A percentile compares a stretch with the other conserved stretches of the same genome.
These are phyloP conservation scores for Laterallus jamaicensis DNA, from an alignment of 2,113 vertebrate species.

Conservation along the genomic window DNA sequence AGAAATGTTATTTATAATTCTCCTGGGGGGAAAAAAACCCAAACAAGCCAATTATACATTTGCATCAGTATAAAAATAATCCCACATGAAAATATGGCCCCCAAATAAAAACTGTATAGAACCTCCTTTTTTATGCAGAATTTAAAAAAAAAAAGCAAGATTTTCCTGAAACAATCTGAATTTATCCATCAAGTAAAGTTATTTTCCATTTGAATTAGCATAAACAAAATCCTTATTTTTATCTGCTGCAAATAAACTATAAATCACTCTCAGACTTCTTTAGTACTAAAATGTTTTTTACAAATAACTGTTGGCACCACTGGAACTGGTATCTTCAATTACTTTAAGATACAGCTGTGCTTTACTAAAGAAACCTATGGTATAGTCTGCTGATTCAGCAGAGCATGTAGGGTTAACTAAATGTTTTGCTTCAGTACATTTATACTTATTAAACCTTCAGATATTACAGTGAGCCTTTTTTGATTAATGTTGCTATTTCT, in stretches of 20 bases:
- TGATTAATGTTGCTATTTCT: conserved; percentile 83
- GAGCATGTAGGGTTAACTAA: conserved; percentile 47
- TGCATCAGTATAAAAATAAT: neutral
- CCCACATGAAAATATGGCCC: neutral
- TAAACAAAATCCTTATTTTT: neutral
- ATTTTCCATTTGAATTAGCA: neutral
- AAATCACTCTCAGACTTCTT: neutral
- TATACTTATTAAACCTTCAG: conserved; percentile 80
- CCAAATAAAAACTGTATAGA: neutral
- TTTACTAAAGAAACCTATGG: neutral
- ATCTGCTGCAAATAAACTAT: neutral
- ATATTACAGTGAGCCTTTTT: conserved; percentile 70
- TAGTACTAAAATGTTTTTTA: neutral
- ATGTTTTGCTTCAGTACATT: conserved; percentile 73
- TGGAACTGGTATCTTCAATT: neutral
- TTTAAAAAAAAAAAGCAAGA: neutral
- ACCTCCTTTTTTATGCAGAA: neutral
- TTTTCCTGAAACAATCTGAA: neutral
- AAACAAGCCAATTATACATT: neutral
- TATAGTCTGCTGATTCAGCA: conserved; percentile 56
- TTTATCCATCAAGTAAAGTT: neutral
- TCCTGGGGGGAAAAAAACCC: neutral
- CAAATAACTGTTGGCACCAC: neutral
- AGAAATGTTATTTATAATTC: neutral
- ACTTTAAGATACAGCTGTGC: neutral